Conservation (phyloP, 2,797 vertebrate species). For the Picus viridis region DNA sequence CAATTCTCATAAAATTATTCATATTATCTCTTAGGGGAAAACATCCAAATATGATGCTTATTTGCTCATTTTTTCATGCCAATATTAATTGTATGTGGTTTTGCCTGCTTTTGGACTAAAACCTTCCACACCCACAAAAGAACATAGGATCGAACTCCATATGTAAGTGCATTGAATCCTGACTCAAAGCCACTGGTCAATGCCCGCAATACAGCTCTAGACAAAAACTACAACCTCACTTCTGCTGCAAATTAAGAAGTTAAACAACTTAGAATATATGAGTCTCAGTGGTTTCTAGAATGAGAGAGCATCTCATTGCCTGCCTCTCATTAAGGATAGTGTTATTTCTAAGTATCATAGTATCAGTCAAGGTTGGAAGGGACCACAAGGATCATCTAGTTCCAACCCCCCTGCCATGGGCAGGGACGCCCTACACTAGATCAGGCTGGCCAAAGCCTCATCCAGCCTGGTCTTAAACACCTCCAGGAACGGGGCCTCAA, state of each 20-base stretch:
- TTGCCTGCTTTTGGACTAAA: not conserved
- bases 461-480: no score
- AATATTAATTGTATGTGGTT: not conserved
- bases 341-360: not conserved
- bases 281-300: not conserved
- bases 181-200: not conserved
- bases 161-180: not conserved
- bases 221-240: not conserved
- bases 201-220: not conserved
- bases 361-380: no score
- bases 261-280: not conserved
- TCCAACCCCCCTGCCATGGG: no score
- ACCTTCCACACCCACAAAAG: not conserved
- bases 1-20: not conserved
- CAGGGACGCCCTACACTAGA: no score
- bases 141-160: not conserved
- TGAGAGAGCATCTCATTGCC: not conserved
- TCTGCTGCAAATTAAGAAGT: not conserved
- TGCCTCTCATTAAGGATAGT: not conserved
- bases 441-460: no score
- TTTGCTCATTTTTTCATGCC: not conserved
- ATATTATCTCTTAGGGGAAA: not conserved
- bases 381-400: no score
- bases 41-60: not conserved
- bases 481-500: no score